Evolutionary conservation across 2,797 vertebrate species (phyloP), one percentile per base, ranked within the genome.

Genomic region (Tangara arthus): DNA sequence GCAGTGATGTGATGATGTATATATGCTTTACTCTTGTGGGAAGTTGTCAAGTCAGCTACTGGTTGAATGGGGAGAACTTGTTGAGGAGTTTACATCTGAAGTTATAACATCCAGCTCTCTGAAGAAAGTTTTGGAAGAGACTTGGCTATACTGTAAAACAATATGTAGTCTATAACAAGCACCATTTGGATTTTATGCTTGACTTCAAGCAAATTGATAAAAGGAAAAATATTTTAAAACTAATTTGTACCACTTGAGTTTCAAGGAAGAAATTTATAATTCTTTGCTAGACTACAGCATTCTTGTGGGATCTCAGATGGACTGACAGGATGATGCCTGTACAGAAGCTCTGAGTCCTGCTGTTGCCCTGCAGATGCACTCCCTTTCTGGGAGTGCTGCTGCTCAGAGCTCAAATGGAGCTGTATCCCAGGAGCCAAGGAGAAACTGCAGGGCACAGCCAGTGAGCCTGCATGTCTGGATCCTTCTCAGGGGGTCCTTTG

Each of bases 341-440:
- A 13, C 2, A 1, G n/a, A 47, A 53, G 11, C 21, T 71, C 37
- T 0, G 1, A 65, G 39, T 57, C 22, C 23, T 3, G 10, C 35
- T 76, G n/a, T 63, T 89, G 32, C 13, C 35, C 8, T 0, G 0
- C 8, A 41, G 10, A 8, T 52, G 28, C 34, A 34, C 5, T 3
- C 16, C 3, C 2, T 44, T 16, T 1, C 2, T 11, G 16, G 64
- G 12, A 73, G 30, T 3, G 5, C 28, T 70, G 41, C n/a, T 42
- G 55, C 49, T 68, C 28, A 3, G 24, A 12, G 15, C 19, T 72
- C 13, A 12, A 37, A 11, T 8, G 39, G 11, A 90, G 6, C 7
- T 20, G 21, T 6, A n/a, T 81, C 26, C 35, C 15, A 13, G 30
- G n/a, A 63, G 39, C 41, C 0, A 2, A 56, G 41, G n/a, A 39